Percentiles rank a stretch among this genome's conserved stretches.
These are phyloP conservation scores for Rhingia campestris DNA, from an alignment of 2,888 invertebrate species.

Conservation along the genomic window DNA sequence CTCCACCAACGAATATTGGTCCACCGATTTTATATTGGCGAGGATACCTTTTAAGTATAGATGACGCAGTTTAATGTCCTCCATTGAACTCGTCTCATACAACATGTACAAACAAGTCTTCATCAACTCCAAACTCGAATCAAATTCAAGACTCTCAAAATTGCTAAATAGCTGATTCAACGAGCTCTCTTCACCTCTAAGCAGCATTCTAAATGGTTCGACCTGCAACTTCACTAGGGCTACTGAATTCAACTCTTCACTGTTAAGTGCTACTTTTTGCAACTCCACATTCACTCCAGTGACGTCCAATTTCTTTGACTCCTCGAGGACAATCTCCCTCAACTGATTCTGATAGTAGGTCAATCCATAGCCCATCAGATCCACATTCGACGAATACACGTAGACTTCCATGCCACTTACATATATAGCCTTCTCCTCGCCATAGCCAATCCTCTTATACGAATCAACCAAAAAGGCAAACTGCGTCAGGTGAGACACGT, in stretches of 20 bases:
- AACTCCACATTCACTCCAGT: slow-evolving; percentile 74
- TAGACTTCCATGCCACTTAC: slow-evolving; percentile 82
- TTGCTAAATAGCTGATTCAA: slow-evolving; percentile 75
- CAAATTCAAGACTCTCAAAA: slow-evolving; percentile 76
- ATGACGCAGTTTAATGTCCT: slow-evolving; percentile 80
- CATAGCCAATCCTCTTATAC: slow-evolving; percentile 80
- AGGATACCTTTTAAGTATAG: slow-evolving; percentile 76
- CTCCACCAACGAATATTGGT: neutral
- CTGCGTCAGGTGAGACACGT: slow-evolving; percentile 80
- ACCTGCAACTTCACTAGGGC: slow-evolving; percentile 79
- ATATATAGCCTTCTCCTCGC: slow-evolving; percentile 79
- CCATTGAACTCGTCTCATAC: slow-evolving; percentile 82
- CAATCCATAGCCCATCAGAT: slow-evolving; percentile 81
- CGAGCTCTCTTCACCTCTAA: slow-evolving; percentile 47
- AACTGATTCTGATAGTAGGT: slow-evolving; percentile 81
- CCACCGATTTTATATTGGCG: neutral
- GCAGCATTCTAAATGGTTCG: slow-evolving; percentile 77
- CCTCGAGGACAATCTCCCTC: slow-evolving; percentile 78
- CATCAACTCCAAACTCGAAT: slow-evolving; percentile 67
- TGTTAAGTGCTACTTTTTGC: slow-evolving; percentile 77
- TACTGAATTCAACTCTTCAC: slow-evolving; percentile 77
- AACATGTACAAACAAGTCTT: slow-evolving; percentile 81
- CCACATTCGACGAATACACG: slow-evolving; percentile 80
- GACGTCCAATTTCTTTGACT: slow-evolving; percentile 68
- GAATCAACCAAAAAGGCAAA: slow-evolving; percentile 80